Percentiles rank a stretch among this genome's conserved stretches.
phyloP scores from a whole-genome alignment of 2,888 invertebrate genomes.

The Barypeithes pellucidus region DNA sequence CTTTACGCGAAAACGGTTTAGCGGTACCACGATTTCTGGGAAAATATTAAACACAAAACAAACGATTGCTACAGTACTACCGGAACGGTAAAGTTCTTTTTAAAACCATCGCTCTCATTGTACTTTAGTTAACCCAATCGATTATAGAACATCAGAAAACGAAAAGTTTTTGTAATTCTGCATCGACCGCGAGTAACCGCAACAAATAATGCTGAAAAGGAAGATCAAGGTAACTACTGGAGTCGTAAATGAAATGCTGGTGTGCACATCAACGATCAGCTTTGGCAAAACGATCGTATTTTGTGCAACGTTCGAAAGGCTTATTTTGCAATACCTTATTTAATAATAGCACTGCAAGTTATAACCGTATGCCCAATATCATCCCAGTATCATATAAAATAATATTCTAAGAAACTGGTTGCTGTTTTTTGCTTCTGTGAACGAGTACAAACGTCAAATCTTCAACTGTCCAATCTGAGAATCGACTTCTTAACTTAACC shows the following conservation, averaged over 20 bases:
- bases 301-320: too few relatives aligned
- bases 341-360: too few relatives aligned
- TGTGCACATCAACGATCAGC: too few relatives aligned
- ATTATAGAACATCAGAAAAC: constrained; percentile 19
- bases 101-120: constrained; percentile 21
- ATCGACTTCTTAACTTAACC: too few relatives aligned
- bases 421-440: too few relatives aligned
- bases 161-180: constrained; percentile 26
- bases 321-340: too few relatives aligned
- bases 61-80: neutral
- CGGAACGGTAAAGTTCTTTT: constrained; percentile 33
- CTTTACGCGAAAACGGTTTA: neutral
- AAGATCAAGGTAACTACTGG: constrained; percentile 17
- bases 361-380: too few relatives aligned
- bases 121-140: constrained; percentile 29
- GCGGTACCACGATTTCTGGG: constrained; percentile 9
- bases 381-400: too few relatives aligned
- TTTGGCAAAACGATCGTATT: too few relatives aligned
- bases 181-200: constrained; percentile 22
- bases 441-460: too few relatives aligned
- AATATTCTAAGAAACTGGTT: too few relatives aligned
- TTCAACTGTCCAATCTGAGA: too few relatives aligned
- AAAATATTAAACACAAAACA: neutral
- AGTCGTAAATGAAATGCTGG: neutral
- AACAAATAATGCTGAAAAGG: neutral